Evolutionary conservation across 92 coral and sea anemone species (phyloP).

Genomic region (Diadumene lineata): DNA sequence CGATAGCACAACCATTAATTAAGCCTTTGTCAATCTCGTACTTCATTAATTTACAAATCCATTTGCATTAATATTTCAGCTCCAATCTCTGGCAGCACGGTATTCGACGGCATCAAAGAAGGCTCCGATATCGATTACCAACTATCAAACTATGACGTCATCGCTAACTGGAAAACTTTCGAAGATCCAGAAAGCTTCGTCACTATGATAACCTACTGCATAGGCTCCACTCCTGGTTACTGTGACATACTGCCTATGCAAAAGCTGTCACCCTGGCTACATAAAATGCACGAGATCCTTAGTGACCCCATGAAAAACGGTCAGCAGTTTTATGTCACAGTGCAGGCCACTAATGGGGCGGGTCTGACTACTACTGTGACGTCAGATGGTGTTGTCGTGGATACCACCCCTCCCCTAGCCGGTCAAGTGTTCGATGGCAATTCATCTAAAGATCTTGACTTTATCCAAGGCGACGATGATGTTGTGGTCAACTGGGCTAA

Average conservation of each 20-base stretch:
- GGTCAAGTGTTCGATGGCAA: conserved; percentile 71
- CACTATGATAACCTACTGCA: conserved; percentile 63
- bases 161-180: conserved; percentile 68
- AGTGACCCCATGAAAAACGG: conserved; percentile 59
- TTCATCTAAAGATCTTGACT: conserved; percentile 42
- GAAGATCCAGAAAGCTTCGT: conserved; percentile 88
- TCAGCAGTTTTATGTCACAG: conserved; percentile 61
- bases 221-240: conserved; percentile 51
- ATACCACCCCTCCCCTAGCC: conserved; percentile 61
- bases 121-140: conserved; percentile 55
- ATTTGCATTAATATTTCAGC: conserved; percentile 43
- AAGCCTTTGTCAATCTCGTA: too few species aligned
- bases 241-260: conserved; percentile 60
- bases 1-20: too few species aligned
- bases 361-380: conserved; percentile 48
- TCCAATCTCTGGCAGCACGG: conserved; percentile 36
- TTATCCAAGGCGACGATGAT: conserved; percentile 55
- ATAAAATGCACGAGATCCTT: conserved; percentile 32
- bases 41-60: too few species aligned
- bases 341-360: conserved; percentile 84
- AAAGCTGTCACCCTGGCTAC: conserved; percentile 29
- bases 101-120: conserved; percentile 57
- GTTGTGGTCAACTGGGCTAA: conserved; percentile 62
- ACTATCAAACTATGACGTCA: conserved; percentile 44
- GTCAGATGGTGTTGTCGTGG: conserved; percentile 80